Conservation (phyloP, 2,113 vertebrate species). For the Leucosticte australis region DNA sequence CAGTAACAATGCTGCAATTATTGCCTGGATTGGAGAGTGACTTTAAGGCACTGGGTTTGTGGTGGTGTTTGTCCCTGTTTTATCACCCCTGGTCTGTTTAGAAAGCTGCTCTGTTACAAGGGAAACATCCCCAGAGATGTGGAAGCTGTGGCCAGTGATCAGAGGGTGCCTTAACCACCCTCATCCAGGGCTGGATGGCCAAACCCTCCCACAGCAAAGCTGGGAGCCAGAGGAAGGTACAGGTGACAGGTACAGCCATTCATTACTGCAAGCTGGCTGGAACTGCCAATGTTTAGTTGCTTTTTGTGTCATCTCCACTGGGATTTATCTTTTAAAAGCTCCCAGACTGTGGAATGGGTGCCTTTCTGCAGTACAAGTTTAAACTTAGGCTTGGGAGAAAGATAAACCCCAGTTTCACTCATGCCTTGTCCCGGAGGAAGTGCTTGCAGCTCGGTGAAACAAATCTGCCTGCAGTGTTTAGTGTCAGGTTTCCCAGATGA, state of each 20-base stretch:
- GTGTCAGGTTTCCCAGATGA: slow-evolving; percentile 36
- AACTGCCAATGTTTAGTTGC: not conserved
- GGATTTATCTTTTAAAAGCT: not conserved
- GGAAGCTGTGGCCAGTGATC: not conserved
- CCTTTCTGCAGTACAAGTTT: not conserved
- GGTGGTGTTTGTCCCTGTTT: not conserved
- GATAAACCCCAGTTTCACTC: not conserved
- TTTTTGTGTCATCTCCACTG: not conserved
- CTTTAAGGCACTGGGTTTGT: not conserved
- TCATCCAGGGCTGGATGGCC: not conserved
- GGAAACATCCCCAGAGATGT: not conserved
- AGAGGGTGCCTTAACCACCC: not conserved
- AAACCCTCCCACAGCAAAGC: rapidly evolving
- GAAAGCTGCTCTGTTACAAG: not conserved
- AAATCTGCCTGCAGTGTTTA: slow-evolving; percentile 40
- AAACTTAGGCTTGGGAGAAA: not conserved
- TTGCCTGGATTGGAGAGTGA: not conserved
- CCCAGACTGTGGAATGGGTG: not conserved
- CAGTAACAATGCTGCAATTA: rapidly evolving
- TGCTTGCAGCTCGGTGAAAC: not conserved
- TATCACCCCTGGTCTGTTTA: not conserved
- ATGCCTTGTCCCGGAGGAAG: not conserved
- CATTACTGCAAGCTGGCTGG: not conserved
- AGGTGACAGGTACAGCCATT: not conserved
- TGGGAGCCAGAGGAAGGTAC: rapidly evolving